Conservation (phyloP, 2,797 vertebrate genomes). For the Crocodylus rhombifer region DNA sequence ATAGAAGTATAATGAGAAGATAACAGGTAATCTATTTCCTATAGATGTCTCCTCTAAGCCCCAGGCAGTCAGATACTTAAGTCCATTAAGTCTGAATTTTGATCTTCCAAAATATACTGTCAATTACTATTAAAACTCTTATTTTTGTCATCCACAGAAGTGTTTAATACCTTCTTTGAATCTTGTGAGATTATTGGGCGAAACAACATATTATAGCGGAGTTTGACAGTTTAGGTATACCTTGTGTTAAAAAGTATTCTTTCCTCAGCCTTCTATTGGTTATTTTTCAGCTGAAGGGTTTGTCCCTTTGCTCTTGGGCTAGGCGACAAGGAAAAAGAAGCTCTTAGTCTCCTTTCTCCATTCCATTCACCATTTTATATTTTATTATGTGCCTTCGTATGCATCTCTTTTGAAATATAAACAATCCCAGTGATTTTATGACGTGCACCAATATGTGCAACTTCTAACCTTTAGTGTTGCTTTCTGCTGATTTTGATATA, state of each 20-base stretch:
- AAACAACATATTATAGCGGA: neutral
- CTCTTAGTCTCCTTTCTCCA: neutral
- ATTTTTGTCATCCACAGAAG: neutral
- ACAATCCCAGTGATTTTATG: neutral
- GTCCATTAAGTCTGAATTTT: no score
- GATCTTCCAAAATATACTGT: no score
- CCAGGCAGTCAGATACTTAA: neutral
- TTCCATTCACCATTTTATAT: neutral
- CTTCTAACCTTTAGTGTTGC: neutral
- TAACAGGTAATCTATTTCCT: neutral
- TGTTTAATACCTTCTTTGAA: neutral
- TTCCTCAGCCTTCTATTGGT: neutral
- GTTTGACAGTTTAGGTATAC: neutral
- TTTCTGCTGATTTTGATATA: no score
- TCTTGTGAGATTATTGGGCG: neutral
- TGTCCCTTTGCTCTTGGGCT: neutral
- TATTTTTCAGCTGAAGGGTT: no score
- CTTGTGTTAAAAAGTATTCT: neutral
- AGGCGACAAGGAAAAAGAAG: neutral
- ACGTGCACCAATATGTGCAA: neutral
- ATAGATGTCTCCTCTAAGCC: neutral
- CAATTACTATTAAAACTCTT: neutral
- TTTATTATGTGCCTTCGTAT: neutral
- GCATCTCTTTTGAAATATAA: neutral
- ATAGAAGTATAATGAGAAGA: neutral